Evolutionary conservation across 2,113 vertebrate genomes (phyloP).

Genomic region (Cavia porcellus): DNA sequence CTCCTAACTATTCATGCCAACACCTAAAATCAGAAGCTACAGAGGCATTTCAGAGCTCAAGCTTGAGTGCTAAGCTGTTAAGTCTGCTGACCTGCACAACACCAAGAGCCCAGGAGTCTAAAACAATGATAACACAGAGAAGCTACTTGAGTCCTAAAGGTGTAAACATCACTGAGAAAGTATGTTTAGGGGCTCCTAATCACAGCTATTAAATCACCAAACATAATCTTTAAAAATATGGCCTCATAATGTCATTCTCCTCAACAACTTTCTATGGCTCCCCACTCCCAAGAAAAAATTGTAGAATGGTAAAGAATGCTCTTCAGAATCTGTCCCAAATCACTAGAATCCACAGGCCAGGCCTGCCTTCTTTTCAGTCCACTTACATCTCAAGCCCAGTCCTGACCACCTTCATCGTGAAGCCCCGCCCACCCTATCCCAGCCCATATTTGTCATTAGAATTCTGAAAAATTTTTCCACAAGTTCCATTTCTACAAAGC

Average conservation of each 20-base stretch:
- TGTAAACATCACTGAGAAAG: background rate
- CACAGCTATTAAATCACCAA: background rate
- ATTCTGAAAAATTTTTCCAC: background rate
- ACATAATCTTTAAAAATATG: background rate
- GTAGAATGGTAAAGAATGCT: fast-evolving
- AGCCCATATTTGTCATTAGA: background rate
- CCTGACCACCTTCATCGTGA: background rate
- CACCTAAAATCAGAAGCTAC: background rate
- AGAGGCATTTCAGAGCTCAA: background rate
- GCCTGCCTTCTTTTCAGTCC: no score
- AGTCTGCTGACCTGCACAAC: background rate
- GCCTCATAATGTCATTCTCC: background rate
- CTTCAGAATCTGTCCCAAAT: background rate
- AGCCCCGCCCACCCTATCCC: background rate
- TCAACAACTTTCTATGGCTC: background rate
- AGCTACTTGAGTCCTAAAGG: background rate
- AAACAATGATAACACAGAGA: background rate
- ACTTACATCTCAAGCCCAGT: background rate
- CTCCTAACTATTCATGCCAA: background rate
- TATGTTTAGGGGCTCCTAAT: background rate
- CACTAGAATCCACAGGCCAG: fast-evolving
- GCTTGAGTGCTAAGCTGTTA: background rate
- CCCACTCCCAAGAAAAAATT: background rate
- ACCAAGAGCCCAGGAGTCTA: background rate
- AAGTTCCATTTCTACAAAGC: background rate